phyloP scores from a whole-genome alignment of 2,797 vertebrate species.

The Gadopsis marmoratus region DNA sequence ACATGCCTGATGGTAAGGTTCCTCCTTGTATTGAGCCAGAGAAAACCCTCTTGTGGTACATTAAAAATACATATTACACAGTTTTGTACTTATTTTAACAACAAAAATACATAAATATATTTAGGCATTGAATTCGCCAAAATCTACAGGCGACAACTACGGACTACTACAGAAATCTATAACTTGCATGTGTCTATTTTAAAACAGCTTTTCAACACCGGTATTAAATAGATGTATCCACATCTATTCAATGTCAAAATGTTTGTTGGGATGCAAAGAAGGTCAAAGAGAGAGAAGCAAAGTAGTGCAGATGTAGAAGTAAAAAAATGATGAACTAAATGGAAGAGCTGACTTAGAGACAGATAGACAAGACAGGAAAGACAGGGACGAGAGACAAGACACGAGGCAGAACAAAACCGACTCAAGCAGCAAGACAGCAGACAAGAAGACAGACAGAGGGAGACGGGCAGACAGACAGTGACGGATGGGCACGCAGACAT shows the following conservation, averaged over 20 bases:
- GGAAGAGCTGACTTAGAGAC: conserved; percentile 78
- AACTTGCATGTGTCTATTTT: neutral
- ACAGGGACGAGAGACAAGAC: conserved; percentile 76
- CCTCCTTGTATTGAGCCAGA: neutral
- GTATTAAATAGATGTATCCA: neutral
- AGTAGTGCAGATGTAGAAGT: conserved; percentile 57
- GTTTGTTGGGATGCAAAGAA: conserved; percentile 79
- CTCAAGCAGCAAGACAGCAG: conserved; percentile 80
- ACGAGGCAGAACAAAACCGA: conserved; percentile 71
- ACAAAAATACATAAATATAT: neutral
- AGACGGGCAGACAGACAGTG: conserved; percentile 85
- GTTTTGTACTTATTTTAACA: conserved; percentile 3
- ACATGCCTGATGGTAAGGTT: neutral
- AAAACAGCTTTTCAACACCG: neutral
- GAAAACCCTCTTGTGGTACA: neutral
- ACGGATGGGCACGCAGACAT: conserved; percentile 85
- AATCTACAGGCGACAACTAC: neutral
- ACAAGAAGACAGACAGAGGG: conserved; percentile 82
- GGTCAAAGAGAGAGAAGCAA: conserved; percentile 67
- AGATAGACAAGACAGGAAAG: conserved; percentile 68
- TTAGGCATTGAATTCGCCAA: neutral
- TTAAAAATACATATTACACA: neutral
- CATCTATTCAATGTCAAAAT: conserved; percentile 49
- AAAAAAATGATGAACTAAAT: conserved; percentile 68
- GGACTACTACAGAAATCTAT: neutral